phyloP scores from a whole-genome alignment of 2,797 vertebrate genomes.

The Cossypha niveicapilla region DNA sequence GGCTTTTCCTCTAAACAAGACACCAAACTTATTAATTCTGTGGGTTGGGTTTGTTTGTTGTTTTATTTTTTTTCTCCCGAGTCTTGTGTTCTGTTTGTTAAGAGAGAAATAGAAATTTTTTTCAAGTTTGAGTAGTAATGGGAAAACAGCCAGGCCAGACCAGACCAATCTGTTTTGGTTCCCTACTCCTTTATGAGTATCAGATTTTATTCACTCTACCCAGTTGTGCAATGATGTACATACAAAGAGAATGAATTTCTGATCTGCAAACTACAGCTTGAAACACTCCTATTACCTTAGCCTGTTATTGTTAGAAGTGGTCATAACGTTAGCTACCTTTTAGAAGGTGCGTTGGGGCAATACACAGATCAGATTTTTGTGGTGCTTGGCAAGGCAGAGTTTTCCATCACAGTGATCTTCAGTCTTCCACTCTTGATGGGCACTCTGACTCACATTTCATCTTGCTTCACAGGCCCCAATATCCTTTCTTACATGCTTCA shows the following conservation, averaged over 20 bases:
- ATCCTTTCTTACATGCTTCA: neutral
- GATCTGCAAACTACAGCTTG: neutral
- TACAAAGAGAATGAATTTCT: neutral
- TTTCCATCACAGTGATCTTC: neutral
- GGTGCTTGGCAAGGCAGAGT: neutral
- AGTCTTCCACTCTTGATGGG: neutral
- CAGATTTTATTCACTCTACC: neutral
- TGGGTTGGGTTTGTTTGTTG: too few species aligned
- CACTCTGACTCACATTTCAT: neutral
- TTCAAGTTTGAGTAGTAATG: neutral
- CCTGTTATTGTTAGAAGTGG: neutral
- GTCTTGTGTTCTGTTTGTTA: neutral
- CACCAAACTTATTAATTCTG: neutral
- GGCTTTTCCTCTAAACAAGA: neutral
- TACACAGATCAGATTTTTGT: neutral
- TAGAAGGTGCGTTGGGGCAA: neutral
- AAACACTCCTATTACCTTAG: neutral
- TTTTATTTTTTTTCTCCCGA: neutral
- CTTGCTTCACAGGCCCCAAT: neutral
- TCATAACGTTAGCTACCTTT: neutral
- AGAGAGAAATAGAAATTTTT: neutral
- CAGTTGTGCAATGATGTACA: fast-evolving
- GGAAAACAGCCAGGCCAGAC: neutral
- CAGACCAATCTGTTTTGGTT: neutral
- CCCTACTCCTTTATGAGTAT: neutral